phyloP scores from a whole-genome alignment of 1,140 invertebrate genomes.

The Drosophila subobscura region DNA sequence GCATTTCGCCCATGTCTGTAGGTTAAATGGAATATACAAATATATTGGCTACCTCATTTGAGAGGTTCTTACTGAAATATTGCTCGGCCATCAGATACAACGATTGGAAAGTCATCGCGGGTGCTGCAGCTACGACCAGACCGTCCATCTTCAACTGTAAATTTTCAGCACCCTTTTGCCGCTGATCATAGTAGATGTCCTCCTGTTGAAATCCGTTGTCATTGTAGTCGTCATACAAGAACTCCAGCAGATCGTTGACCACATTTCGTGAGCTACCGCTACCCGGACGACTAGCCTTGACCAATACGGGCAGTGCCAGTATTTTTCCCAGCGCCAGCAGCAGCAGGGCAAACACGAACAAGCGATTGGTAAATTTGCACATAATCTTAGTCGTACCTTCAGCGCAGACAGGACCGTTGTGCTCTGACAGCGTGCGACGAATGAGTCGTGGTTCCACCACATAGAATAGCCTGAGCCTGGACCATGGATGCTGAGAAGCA shows the following conservation, averaged over 20 bases:
- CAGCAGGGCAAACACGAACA: constrained; percentile 70
- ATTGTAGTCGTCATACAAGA: constrained; percentile 63
- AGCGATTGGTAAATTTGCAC: constrained; percentile 80
- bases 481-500: constrained; percentile 3
- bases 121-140: constrained; percentile 63
- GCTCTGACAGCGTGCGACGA: constrained; percentile 50
- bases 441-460: constrained; percentile 58
- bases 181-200: constrained; percentile 73
- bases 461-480: constrained; percentile 23
- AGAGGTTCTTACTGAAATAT: constrained; percentile 42
- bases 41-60: neutral
- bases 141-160: constrained; percentile 69
- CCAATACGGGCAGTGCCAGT: constrained; percentile 19
- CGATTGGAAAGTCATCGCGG: constrained; percentile 38
- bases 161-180: constrained; percentile 76
- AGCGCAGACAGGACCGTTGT: constrained; percentile 55
- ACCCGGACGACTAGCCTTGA: constrained; percentile 12
- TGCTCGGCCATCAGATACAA: constrained; percentile 45
- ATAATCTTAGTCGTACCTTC: constrained; percentile 38
- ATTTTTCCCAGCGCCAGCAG: constrained; percentile 15
- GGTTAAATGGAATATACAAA: neutral
- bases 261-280: constrained; percentile 20
- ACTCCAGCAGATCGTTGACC: constrained; percentile 57
- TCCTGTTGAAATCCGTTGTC: constrained; percentile 65
- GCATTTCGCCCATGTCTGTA: constrained; percentile 27